phyloP scores from a whole-genome alignment of 2,113 vertebrate species.

The Chitala chitala region DNA sequence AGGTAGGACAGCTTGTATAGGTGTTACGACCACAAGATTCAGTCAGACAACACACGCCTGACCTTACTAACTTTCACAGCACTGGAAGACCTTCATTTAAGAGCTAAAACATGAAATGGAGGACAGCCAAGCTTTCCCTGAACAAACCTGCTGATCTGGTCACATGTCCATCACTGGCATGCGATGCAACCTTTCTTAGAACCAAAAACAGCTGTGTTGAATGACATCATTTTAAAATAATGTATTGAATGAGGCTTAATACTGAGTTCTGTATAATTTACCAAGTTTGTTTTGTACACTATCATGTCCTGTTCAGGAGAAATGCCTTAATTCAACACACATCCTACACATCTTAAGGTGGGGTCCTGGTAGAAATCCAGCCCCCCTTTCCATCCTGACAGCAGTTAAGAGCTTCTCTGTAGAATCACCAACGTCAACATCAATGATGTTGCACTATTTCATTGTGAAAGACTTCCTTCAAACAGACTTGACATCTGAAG shows the following conservation, averaged over 20 bases:
- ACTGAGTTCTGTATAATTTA: too few species aligned
- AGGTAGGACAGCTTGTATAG: neutral
- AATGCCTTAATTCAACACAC: too few species aligned
- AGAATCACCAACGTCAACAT: neutral
- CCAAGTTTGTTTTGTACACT: too few species aligned
- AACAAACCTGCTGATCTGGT: neutral
- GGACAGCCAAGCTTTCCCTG: neutral
- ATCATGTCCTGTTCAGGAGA: too few species aligned
- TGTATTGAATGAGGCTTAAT: too few species aligned
- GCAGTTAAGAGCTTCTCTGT: neutral
- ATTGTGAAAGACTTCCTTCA: neutral
- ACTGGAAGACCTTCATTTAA: neutral
- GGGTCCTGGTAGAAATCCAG: too few species aligned
- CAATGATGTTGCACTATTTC: neutral
- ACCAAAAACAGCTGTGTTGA: too few species aligned
- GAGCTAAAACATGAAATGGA: neutral
- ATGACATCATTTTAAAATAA: too few species aligned
- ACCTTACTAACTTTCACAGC: neutral
- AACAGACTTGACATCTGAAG: constrained; percentile 7
- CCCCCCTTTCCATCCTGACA: neutral
- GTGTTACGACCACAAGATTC: neutral
- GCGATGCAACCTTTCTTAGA: too few species aligned
- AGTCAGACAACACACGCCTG: neutral
- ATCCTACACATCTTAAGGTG: neutral
- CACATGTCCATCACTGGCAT: neutral